Percentiles rank a stretch among this genome's conserved stretches.
phyloP scores from a whole-genome alignment of 2,113 vertebrate genomes.

The Charadrius vociferus region DNA sequence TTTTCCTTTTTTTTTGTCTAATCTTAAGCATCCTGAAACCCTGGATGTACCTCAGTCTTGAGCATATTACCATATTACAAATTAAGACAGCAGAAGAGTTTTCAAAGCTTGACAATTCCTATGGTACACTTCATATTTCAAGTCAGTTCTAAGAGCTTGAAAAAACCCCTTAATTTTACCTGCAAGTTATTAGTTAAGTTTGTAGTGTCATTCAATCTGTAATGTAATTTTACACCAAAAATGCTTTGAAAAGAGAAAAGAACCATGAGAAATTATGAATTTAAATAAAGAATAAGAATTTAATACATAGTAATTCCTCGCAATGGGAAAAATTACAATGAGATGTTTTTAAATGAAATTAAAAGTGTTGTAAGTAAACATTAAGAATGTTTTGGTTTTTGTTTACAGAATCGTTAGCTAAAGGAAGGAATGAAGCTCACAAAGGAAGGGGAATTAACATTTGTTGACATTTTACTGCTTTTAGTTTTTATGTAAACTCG shows the following conservation, averaged over 20 bases:
- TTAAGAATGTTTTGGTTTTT: slow-evolving; percentile 44
- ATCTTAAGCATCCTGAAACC: not conserved
- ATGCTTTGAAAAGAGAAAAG: not conserved
- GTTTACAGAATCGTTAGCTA: slow-evolving; percentile 65
- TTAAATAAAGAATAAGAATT: not conserved
- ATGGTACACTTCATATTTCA: not conserved
- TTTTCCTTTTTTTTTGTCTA: not conserved
- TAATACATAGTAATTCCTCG: not conserved
- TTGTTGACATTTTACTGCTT: slow-evolving; percentile 79
- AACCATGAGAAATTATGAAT: not conserved
- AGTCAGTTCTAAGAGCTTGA: not conserved
- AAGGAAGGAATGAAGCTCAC: slow-evolving; percentile 59
- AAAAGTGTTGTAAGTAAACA: slow-evolving; percentile 75
- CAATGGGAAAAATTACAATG: not conserved
- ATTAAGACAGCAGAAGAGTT: not conserved
- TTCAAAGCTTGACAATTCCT: not conserved
- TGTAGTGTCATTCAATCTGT: not conserved
- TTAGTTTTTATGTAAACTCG: slow-evolving; percentile 77
- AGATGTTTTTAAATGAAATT: slow-evolving; percentile 73
- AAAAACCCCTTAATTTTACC: not conserved
- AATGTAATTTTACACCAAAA: not conserved
- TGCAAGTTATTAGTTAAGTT: not conserved
- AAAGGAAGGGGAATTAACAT: slow-evolving; percentile 73
- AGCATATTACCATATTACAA: not conserved
- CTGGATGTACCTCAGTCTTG: not conserved